These are phyloP conservation scores for Penaeus vannamei DNA, from an alignment of 1,140 invertebrate species.

Conservation along the genomic window DNA sequence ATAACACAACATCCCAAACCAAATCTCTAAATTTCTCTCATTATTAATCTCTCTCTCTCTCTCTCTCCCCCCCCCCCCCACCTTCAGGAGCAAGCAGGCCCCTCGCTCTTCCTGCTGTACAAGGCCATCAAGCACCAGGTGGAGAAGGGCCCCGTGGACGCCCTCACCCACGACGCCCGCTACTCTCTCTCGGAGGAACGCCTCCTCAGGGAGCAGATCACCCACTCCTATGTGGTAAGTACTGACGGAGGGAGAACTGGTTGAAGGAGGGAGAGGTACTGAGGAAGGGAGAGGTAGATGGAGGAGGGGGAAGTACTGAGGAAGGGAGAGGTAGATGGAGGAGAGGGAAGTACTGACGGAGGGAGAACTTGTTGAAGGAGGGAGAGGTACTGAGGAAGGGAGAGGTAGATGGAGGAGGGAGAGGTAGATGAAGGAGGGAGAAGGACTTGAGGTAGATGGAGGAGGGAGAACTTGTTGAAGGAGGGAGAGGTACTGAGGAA, in stretches of 20 bases:
- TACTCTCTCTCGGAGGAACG: conserved; percentile 98
- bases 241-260: not conserved
- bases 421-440: no score
- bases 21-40: not conserved
- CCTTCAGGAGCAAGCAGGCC: conserved; percentile 90
- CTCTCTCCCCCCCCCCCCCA: not conserved
- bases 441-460: no score
- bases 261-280: no score
- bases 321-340: no score
- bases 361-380: no score
- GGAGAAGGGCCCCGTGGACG: conserved; percentile 97
- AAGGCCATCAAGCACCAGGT: conserved; percentile 99
- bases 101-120: conserved; percentile 91
- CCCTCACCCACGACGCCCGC: conserved; percentile 94
- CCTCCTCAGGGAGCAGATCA: conserved; percentile 93
- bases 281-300: no score
- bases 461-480: no score
- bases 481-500: conserved; percentile 37
- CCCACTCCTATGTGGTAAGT: conserved; percentile 77
- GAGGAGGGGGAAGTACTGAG: no score
- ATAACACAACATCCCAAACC: not conserved
- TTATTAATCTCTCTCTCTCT: not conserved
- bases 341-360: no score
- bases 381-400: no score
- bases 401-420: no score